Conservation (phyloP, 2,888 invertebrate species). For the Kuschelorhynchus macadamiae region DNA sequence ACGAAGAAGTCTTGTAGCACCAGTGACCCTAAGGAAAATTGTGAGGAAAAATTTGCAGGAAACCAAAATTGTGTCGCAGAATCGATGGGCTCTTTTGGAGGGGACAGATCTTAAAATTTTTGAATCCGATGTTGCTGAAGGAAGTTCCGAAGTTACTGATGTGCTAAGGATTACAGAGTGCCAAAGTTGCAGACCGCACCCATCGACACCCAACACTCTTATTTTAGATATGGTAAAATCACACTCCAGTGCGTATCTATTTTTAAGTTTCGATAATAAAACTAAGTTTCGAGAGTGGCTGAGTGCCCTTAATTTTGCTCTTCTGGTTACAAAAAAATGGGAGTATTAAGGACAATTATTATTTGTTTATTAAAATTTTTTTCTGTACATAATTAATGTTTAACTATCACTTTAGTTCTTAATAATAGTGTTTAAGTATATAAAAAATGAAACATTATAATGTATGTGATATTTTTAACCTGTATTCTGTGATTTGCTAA, state of each 20-base stretch:
- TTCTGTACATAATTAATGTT: too few relatives aligned
- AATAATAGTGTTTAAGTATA: too few relatives aligned
- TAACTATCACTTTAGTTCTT: too few relatives aligned
- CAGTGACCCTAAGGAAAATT: not conserved
- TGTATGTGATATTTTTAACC: too few relatives aligned
- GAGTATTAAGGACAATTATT: too few relatives aligned
- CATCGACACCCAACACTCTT: not conserved
- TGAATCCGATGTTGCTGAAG: not conserved
- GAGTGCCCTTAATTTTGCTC: not conserved
- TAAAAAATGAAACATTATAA: too few relatives aligned
- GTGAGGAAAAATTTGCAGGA: slow-evolving; percentile 4
- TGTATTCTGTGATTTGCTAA: too few relatives aligned
- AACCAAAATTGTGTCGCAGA: not conserved
- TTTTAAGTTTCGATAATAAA: not conserved
- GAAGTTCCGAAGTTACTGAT: not conserved
- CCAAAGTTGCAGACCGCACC: not conserved
- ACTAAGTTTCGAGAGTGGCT: not conserved
- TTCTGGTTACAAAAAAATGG: not conserved
- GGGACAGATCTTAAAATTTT: slow-evolving; percentile 15
- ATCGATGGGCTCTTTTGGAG: slow-evolving; percentile 10
- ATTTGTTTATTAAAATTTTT: too few relatives aligned
- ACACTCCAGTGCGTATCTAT: not conserved
- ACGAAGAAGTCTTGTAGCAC: not conserved
- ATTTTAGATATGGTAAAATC: not conserved
- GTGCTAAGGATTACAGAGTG: slow-evolving; percentile 1